A percentile compares a stretch with the other conserved stretches of the same genome.
These are phyloP conservation scores for Procambarus clarkii DNA, from an alignment of 1,140 invertebrate genomes.

Conservation along the genomic window DNA sequence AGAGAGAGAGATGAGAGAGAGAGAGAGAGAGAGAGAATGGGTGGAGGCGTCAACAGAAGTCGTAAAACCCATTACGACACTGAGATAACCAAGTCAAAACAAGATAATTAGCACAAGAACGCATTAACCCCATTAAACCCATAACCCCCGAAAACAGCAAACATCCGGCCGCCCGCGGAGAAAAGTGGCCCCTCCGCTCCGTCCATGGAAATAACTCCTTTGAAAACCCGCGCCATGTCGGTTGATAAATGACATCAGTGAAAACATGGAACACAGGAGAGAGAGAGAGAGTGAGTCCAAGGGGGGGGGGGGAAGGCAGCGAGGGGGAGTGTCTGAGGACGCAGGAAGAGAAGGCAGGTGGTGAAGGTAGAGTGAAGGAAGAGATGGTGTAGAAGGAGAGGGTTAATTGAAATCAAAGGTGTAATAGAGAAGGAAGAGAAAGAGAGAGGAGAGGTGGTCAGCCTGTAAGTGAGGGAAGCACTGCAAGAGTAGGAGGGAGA, in stretches of 20 bases:
- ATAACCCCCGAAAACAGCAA: slow-evolving; percentile 50
- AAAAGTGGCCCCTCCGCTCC: neutral
- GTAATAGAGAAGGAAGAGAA: neutral
- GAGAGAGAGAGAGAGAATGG: neutral
- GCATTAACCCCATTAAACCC: slow-evolving; percentile 51
- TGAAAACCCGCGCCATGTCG: slow-evolving; percentile 25
- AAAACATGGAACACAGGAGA: slow-evolving; percentile 16
- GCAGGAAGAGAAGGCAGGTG: neutral
- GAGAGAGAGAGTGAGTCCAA: neutral
- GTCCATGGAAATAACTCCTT: slow-evolving; percentile 46
- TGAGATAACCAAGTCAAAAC: slow-evolving; percentile 46
- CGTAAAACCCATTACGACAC: slow-evolving; percentile 25
- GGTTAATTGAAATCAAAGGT: neutral
- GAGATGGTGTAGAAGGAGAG: too few relatives aligned
- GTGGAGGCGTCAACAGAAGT: neutral
- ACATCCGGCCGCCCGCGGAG: slow-evolving; percentile 36
- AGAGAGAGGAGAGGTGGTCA: too few relatives aligned
- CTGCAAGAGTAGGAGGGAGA: neutral
- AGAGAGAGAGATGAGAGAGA: too few relatives aligned
- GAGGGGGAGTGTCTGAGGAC: neutral
- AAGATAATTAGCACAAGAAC: slow-evolving; percentile 50
- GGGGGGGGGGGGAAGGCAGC: too few relatives aligned
- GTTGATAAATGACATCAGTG: slow-evolving; percentile 46
- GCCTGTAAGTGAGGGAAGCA: too few relatives aligned
- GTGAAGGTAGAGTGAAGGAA: neutral